Evolutionary conservation across 2,797 vertebrate genomes (phyloP).

Genomic region (Ibycter americanus): DNA sequence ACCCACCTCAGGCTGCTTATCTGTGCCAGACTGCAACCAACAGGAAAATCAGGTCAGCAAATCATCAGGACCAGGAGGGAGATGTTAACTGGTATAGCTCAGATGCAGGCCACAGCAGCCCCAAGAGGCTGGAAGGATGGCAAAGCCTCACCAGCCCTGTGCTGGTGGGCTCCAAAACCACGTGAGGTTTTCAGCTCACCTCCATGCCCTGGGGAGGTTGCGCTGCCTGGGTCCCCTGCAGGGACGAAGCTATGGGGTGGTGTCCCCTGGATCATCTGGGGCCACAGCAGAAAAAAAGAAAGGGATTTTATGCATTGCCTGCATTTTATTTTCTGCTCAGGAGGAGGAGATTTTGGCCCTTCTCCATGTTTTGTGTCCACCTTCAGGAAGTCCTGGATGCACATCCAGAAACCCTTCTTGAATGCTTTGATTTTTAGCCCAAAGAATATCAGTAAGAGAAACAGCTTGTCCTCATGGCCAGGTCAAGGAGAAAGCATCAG

Average conservation of each 20-base stretch:
- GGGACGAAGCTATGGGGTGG: neutral
- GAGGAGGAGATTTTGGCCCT: neutral
- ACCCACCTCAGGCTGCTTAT: neutral
- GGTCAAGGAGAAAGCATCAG: neutral
- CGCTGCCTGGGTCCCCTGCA: fast-evolving
- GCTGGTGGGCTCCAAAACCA: neutral
- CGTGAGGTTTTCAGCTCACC: neutral
- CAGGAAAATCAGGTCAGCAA: neutral
- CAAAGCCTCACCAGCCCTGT: neutral
- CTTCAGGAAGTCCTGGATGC: neutral
- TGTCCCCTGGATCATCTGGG: neutral
- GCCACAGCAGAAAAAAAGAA: neutral
- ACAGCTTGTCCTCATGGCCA: neutral
- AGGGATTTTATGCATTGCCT: neutral
- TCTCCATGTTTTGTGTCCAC: neutral
- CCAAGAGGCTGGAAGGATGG: neutral
- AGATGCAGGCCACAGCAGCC: neutral
- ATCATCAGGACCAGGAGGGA: neutral
- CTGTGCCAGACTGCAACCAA: neutral
- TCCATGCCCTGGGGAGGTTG: neutral
- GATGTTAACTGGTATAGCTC: too few species aligned
- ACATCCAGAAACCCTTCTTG: neutral
- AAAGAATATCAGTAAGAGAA: neutral
- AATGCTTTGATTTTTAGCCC: neutral
- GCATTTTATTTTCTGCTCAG: neutral